phyloP scores from a whole-genome alignment of 2,113 vertebrate species.

The Brachypodius melanocephalos region DNA sequence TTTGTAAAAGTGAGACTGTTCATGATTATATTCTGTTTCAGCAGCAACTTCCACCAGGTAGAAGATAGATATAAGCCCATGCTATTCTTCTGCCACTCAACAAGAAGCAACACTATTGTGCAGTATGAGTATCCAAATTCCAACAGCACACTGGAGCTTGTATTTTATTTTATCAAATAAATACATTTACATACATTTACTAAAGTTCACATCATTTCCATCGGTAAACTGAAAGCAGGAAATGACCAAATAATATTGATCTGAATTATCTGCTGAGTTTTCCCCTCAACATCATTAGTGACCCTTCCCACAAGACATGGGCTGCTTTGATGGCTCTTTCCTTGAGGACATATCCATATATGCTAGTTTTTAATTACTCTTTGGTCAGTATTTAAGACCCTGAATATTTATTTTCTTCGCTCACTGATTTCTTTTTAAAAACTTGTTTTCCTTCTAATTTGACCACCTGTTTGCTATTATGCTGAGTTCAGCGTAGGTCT shows the following conservation, averaged over 20 bases:
- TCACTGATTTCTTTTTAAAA: neutral
- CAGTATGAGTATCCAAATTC: neutral
- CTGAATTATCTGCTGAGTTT: neutral
- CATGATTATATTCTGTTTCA: neutral
- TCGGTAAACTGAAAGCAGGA: neutral
- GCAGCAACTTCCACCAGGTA: neutral
- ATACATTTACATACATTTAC: neutral
- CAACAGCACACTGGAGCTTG: neutral
- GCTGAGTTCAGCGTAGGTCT: conserved; percentile 42
- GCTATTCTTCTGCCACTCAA: neutral
- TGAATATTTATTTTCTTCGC: neutral
- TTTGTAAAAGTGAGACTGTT: neutral
- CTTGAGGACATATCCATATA: neutral
- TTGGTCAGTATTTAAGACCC: neutral
- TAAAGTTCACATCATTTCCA: neutral
- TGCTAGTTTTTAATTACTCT: neutral
- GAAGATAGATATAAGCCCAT: neutral
- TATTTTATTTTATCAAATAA: neutral
- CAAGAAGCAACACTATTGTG: neutral
- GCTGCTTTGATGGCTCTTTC: neutral
- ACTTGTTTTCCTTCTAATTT: conserved; percentile 22
- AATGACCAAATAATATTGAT: neutral
- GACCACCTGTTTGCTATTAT: conserved; percentile 54
- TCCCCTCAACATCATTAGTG: neutral
- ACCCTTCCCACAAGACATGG: neutral